phyloP scores from a whole-genome alignment of 2,113 vertebrate species.

The Motacilla tschutschensis region DNA sequence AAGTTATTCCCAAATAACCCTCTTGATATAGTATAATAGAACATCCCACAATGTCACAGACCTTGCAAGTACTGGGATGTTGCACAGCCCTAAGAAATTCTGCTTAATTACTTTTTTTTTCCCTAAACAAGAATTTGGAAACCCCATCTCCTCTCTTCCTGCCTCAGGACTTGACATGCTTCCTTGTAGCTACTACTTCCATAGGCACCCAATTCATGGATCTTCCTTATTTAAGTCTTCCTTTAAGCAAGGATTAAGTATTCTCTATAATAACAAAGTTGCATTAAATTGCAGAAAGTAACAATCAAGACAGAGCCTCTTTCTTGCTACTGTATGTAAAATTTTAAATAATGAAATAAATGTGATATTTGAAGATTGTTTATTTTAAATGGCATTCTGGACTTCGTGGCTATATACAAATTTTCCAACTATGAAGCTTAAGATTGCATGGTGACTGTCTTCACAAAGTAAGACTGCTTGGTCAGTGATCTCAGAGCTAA shows the following conservation, averaged over 20 bases:
- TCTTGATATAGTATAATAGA: fast-evolving
- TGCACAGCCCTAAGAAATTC: not conserved
- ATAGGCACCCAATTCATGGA: fast-evolving
- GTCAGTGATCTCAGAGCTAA: not conserved
- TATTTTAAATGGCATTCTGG: constrained; percentile 34
- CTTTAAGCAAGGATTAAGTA: not conserved
- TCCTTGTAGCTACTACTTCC: not conserved
- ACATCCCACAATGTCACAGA: not conserved
- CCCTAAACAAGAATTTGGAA: not conserved
- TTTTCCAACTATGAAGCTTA: not conserved
- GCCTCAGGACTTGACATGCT: not conserved
- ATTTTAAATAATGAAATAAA: constrained; percentile 1
- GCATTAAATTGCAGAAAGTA: not conserved
- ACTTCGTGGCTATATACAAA: not conserved
- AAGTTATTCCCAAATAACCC: not conserved
- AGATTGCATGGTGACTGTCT: not conserved
- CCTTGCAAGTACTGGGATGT: not conserved
- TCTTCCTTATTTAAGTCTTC: not conserved
- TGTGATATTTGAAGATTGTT: not conserved
- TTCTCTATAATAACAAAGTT: not conserved
- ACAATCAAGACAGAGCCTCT: not conserved
- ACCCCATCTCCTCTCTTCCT: not conserved
- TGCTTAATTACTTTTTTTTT: not conserved
- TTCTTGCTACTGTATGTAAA: not conserved
- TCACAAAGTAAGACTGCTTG: not conserved